Base-by-base conservation (phyloP, 2,888 invertebrate species). In the Pterostichus madidus region DNA sequence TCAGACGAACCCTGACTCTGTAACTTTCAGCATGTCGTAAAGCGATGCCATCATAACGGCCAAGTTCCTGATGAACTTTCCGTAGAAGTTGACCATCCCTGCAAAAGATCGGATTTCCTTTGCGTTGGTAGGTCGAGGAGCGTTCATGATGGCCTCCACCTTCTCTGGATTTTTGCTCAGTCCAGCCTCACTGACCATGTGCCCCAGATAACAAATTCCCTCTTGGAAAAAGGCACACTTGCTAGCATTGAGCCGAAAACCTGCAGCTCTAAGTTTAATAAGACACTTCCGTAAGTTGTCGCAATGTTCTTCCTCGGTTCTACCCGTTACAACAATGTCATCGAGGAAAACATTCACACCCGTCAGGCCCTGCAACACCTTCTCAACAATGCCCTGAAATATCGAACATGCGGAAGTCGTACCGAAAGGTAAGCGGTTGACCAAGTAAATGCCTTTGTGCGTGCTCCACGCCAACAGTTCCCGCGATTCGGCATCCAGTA, bases 381-480 rank as follows among this genome's bases (percentile, higher is more conserved):
- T n/a, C n/a, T 86, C 85, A 2, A 86, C 81, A n/a, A 85, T 84
- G 83, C 86, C 86, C 80, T 89, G 89, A 84, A 89, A 90, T 49
- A 89, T 88, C 0, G 88, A 87, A 17, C 88, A 87, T 0, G 88
- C 85, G 0, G 89, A 87, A 82, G 88, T 89, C n/a, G 88, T 85
- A 0, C 88, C 88, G 85, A 87, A 89, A 0, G 89, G 89, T 39
- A 89, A 76, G 76, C 88, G 87, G 0, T 87, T 87, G 86, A 87
- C 86, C 84, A 87, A 85, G 77, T 84, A 87, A 52, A 87, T 86
- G 1, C 87, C 86, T 53, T 87, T 85, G 77, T 86, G 86, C 10
- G 87, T 87, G 83, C 83, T 84, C 83, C 85, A 83, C 35, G 85
- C 68, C 83, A 84, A 71, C 39, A 85, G 59, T 73, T 83, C 81